phyloP scores from a whole-genome alignment of 2,888 invertebrate genomes.

The Stomorhina lunata region DNA sequence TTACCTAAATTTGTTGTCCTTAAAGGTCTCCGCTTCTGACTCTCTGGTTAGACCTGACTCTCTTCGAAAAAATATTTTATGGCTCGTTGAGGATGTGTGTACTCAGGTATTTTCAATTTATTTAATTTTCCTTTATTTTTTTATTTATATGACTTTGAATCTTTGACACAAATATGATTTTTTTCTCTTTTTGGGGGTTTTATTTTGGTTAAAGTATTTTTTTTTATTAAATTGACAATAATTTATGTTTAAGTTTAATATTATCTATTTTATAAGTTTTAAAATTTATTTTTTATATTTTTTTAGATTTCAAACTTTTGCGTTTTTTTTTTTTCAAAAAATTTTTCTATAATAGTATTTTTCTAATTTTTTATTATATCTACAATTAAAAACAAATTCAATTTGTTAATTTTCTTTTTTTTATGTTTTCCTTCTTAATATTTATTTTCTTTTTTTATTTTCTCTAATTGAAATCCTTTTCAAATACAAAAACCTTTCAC shows the following conservation, averaged over 20 bases:
- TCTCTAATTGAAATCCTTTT: constrained; percentile 9
- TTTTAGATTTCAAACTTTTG: not conserved
- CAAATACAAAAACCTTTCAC: constrained; percentile 6
- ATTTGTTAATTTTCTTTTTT: not conserved
- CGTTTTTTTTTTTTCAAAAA: not conserved
- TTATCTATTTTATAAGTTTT: too few species aligned
- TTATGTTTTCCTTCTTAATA: not conserved
- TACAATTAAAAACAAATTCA: not conserved
- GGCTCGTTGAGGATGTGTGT: constrained; percentile 45
- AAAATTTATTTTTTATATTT: too few species aligned
- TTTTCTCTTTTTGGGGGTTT: not conserved
- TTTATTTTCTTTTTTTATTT: not conserved
- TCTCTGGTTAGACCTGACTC: too few species aligned
- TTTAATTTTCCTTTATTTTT: too few species aligned
- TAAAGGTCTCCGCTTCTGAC: constrained; percentile 31
- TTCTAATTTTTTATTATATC: not conserved
- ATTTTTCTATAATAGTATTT: not conserved
- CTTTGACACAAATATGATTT: constrained; percentile 34
- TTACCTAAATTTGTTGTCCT: constrained; percentile 65
- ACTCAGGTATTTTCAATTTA: constrained; percentile 46
- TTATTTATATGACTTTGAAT: constrained; percentile 59
- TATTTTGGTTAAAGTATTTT: not conserved
- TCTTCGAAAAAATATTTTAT: constrained; percentile 19
- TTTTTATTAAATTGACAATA: not conserved
- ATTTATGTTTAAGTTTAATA: too few species aligned